Conservation (phyloP, 2,113 vertebrate species). For the Catharus bicknelli region DNA sequence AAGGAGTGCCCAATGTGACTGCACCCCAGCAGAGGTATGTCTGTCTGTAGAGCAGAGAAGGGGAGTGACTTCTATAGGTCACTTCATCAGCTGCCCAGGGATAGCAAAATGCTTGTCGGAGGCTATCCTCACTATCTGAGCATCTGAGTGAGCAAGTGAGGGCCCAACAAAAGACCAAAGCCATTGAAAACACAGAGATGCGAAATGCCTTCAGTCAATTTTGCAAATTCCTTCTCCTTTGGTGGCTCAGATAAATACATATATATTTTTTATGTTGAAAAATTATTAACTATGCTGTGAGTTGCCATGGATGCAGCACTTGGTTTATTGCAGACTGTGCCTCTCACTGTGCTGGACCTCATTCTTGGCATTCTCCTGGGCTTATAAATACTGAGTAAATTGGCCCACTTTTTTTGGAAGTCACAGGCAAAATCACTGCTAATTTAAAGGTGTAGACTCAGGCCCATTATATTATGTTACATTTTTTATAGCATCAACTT, state of each 20-base stretch:
- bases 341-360: conserved; percentile 18
- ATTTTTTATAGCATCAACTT: neutral
- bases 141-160: neutral
- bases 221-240: neutral
- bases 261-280: neutral
- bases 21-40: neutral
- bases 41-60: neutral
- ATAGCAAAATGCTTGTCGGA: neutral
- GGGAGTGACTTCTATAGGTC: neutral
- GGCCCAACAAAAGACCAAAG: neutral
- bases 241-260: neutral
- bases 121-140: neutral
- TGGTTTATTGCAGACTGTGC: neutral
- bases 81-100: neutral
- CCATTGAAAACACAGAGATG: neutral
- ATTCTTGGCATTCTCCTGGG: neutral
- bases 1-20: accelerated
- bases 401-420: neutral
- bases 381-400: conserved; percentile 38
- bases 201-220: neutral
- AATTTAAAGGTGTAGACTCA: conserved; percentile 2
- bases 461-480: neutral
- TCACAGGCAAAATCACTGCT: conserved; percentile 1
- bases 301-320: conserved; percentile 42
- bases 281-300: conserved; percentile 1